Conservation (phyloP, 2,888 invertebrate genomes). For the Lamellibrachia columna region DNA sequence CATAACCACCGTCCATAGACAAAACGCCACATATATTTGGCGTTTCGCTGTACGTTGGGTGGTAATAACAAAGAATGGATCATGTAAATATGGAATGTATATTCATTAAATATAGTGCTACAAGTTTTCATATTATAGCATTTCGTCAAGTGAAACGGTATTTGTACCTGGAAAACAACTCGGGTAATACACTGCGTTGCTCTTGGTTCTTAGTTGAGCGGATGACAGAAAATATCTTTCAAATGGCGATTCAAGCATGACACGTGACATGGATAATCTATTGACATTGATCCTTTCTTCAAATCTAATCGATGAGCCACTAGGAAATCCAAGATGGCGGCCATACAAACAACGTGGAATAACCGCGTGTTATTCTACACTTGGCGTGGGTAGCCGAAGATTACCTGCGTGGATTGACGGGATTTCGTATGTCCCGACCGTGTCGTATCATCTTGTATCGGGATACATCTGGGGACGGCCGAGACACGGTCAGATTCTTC, state of each 20-base stretch:
- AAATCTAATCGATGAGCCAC: no score
- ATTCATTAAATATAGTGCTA: not conserved
- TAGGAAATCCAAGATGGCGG: not conserved
- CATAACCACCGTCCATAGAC: not conserved
- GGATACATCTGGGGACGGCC: constrained; percentile 39
- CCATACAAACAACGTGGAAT: not conserved
- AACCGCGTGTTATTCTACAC: not conserved
- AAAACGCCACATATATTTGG: not conserved
- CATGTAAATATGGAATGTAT: not conserved
- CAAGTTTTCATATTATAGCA: not conserved
- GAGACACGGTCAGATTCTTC: not conserved
- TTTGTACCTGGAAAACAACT: not conserved
- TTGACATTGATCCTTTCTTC: no score
- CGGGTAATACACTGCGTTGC: not conserved
- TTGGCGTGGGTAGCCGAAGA: no score
- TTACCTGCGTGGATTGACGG: not conserved
- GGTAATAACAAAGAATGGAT: not conserved
- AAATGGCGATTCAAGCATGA: no score
- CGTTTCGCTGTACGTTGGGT: not conserved
- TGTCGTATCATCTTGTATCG: constrained; percentile 52
- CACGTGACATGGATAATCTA: no score
- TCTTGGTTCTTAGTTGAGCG: not conserved
- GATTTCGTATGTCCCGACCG: not conserved
- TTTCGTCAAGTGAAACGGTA: not conserved
- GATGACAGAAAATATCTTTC: no score